These are phyloP conservation scores for Lepidocyrtinus sp. DNA, from an alignment of 2,888 invertebrate species.

Conservation along the genomic window DNA sequence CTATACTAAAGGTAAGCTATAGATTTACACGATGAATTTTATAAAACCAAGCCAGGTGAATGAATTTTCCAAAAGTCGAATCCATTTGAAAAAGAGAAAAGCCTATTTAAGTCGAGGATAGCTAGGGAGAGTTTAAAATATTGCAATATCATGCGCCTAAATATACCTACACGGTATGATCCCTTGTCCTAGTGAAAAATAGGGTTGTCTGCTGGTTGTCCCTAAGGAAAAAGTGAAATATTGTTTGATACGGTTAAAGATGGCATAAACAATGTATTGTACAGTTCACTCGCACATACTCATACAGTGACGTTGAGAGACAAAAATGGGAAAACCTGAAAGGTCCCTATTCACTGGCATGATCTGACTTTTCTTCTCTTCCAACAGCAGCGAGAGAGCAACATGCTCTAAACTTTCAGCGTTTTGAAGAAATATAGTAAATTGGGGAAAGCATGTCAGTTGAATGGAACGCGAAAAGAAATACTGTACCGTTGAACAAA, in stretches of 20 bases:
- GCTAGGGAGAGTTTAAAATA: background rate
- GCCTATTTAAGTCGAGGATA: background rate
- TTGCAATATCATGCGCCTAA: background rate
- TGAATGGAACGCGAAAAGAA: constrained; percentile 8
- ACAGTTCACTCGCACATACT: no score
- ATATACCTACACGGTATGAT: background rate
- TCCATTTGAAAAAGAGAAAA: no score
- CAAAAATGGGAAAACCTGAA: background rate
- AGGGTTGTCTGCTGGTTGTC: background rate
- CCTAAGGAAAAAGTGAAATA: constrained; percentile 1
- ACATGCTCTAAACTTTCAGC: no score
- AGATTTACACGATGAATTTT: no score
- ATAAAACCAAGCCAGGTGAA: no score
- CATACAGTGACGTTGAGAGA: background rate
- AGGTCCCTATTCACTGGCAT: background rate
- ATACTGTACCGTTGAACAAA: constrained; percentile 1
- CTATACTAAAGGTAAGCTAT: no score
- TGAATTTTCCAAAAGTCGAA: background rate
- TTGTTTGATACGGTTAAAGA: constrained; percentile 43
- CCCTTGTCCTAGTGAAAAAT: background rate
- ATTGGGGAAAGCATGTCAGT: constrained; percentile 6
- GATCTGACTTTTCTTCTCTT: background rate
- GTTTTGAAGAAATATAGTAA: no score
- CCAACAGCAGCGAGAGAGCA: no score
- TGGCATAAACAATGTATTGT: constrained; percentile 52